Percentiles rank a stretch among this genome's conserved stretches.
These are phyloP conservation scores for Ophiodon elongatus DNA, from an alignment of 2,113 vertebrate genomes.

Conservation along the genomic window DNA sequence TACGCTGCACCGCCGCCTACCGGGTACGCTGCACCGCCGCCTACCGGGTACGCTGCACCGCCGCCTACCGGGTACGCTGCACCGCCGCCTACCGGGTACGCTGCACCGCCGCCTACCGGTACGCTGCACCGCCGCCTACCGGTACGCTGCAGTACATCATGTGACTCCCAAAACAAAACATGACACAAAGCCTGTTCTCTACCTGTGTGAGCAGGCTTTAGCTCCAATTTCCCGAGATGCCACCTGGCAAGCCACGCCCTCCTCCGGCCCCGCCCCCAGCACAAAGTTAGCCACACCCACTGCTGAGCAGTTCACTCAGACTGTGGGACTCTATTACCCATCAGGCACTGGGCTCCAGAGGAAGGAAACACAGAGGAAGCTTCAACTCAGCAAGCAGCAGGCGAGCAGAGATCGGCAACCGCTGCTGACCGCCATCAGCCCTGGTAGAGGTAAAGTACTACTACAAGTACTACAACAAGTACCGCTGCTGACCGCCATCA, in stretches of 20 bases:
- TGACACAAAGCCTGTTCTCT: not conserved
- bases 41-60: not conserved
- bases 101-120: constrained; percentile 16
- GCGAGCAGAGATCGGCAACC: constrained; percentile 84
- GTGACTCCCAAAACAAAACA: not conserved
- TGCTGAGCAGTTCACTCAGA: constrained; percentile 88
- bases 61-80: not conserved
- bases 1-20: no score
- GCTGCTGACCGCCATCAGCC: constrained; percentile 89
- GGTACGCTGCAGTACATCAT: constrained; percentile 16
- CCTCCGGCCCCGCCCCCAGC: constrained; percentile 40
- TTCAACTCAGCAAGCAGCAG: constrained; percentile 83
- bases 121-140: not conserved
- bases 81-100: constrained; percentile 2
- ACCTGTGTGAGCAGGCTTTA: constrained; percentile 6
- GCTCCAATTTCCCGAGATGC: constrained; percentile 43
- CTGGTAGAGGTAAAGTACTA: constrained; percentile 87
- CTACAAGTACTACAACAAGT: not conserved
- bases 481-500: not conserved
- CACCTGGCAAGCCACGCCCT: constrained; percentile 78
- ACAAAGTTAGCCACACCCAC: constrained; percentile 52
- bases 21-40: constrained; percentile 5
- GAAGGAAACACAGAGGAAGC: constrained; percentile 79
- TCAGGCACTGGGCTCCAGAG: constrained; percentile 87
- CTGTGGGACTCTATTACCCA: constrained; percentile 91